phyloP scores from a whole-genome alignment of 2,113 vertebrate genomes.

The Conger conger region DNA sequence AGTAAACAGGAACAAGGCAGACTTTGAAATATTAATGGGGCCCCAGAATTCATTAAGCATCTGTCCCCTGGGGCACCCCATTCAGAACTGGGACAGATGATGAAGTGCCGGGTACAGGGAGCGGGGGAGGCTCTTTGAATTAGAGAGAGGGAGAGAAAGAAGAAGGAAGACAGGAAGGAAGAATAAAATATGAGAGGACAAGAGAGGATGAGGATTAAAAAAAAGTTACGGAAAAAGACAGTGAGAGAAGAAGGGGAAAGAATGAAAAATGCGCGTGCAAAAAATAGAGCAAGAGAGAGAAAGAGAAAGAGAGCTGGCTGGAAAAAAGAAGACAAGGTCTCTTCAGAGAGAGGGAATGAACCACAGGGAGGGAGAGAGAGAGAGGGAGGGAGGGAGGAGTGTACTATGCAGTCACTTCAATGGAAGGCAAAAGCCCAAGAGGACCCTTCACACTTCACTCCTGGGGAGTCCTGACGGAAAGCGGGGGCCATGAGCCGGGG shows the following conservation, averaged over 20 bases:
- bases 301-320: background rate
- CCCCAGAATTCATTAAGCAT: slow-evolving; percentile 54
- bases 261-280: slow-evolving; percentile 4
- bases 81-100: slow-evolving; percentile 55
- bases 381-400: background rate
- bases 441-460: slow-evolving; percentile 56
- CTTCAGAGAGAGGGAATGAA: too few relatives aligned
- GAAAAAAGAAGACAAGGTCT: too few relatives aligned
- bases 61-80: slow-evolving; percentile 44
- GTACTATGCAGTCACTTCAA: slow-evolving; percentile 58
- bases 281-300: slow-evolving; percentile 31
- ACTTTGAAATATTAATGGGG: slow-evolving; percentile 64
- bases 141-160: slow-evolving; percentile 38
- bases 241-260: background rate
- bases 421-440: slow-evolving; percentile 55
- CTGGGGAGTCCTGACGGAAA: slow-evolving; percentile 31
- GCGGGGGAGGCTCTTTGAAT: background rate
- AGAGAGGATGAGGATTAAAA: slow-evolving; percentile 25
- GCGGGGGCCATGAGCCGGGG: background rate
- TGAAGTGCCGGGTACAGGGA: slow-evolving; percentile 29
- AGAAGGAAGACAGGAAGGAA: slow-evolving; percentile 42
- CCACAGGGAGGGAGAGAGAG: background rate
- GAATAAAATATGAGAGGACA: slow-evolving; percentile 43
- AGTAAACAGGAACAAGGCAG: slow-evolving; percentile 63
- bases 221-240: slow-evolving; percentile 5